Evolutionary conservation across 1,140 invertebrate genomes (phyloP).

Genomic region (Holotrichia oblita): DNA sequence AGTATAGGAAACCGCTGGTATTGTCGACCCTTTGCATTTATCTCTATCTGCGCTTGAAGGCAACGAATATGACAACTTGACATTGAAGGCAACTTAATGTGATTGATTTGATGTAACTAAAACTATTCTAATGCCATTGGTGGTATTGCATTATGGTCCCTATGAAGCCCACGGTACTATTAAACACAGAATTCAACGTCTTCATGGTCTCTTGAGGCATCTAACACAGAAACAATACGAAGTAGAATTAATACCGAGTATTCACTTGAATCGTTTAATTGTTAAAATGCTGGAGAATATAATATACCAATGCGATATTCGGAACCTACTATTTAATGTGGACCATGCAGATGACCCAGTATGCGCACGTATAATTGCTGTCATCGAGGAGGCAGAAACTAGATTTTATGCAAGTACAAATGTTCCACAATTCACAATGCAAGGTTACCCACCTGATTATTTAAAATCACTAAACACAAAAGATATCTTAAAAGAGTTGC

Average conservation of each 20-base stretch:
- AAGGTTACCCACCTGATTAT: no score
- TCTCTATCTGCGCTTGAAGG: no score
- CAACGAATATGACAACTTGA: no score
- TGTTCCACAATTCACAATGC: neutral
- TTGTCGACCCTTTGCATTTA: no score
- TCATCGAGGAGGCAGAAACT: constrained; percentile 43
- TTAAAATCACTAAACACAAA: no score
- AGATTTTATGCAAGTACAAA: constrained; percentile 38
- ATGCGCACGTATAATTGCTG: constrained; percentile 41
- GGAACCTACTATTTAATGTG: constrained; percentile 51
- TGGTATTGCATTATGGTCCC: constrained; percentile 47
- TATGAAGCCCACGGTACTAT: constrained; percentile 50
- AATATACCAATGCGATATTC: constrained; percentile 50
- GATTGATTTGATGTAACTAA: no score
- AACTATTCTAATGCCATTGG: neutral
- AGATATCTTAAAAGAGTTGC: no score
- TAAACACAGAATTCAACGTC: constrained; percentile 47
- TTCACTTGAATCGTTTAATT: constrained; percentile 47
- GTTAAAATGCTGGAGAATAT: constrained; percentile 47
- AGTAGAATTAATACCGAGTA: constrained; percentile 44
- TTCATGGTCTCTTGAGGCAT: constrained; percentile 40
- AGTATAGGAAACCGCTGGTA: no score
- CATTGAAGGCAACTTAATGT: no score
- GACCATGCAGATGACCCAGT: constrained; percentile 46
- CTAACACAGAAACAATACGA: constrained; percentile 42